Conservation (phyloP, 2,113 vertebrate species). For the Sphaerodactylus townsendi region DNA sequence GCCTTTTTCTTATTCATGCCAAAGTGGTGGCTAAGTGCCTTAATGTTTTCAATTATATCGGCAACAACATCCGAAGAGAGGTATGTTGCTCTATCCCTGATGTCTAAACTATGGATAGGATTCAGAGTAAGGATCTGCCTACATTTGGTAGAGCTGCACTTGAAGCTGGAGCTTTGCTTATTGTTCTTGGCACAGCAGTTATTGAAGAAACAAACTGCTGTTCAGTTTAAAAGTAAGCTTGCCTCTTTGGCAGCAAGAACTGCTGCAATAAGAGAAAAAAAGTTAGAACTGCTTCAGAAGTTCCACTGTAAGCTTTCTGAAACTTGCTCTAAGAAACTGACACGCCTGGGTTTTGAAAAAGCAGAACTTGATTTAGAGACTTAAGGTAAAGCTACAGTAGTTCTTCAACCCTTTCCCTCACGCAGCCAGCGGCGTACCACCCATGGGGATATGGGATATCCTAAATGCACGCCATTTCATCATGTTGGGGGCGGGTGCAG, state of each 20-base stretch:
- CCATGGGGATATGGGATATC: no score
- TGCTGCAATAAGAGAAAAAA: not conserved
- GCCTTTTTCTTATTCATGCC: not conserved
- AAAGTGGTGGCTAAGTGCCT: not conserved
- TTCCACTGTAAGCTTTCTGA: not conserved
- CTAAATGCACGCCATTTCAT: no score
- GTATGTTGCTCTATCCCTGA: not conserved
- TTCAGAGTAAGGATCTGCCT: not conserved
- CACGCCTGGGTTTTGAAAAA: not conserved
- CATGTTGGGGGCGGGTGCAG: no score
- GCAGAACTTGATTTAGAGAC: not conserved
- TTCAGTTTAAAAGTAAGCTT: not conserved
- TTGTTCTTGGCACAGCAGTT: not conserved
- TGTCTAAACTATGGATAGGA: not conserved
- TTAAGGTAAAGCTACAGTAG: not conserved
- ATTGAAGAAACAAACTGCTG: conserved; percentile 8
- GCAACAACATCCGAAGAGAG: not conserved
- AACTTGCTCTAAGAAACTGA: not conserved
- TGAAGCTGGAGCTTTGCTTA: not conserved
- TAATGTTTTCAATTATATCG: not conserved
- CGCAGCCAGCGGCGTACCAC: not conserved
- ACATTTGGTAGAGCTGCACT: not conserved
- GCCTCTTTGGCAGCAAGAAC: not conserved
- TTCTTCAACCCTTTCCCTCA: not conserved
- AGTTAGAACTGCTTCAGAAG: not conserved